These are phyloP conservation scores for Marmota monax DNA, from an alignment of 2,113 vertebrate species.

Conservation along the genomic window DNA sequence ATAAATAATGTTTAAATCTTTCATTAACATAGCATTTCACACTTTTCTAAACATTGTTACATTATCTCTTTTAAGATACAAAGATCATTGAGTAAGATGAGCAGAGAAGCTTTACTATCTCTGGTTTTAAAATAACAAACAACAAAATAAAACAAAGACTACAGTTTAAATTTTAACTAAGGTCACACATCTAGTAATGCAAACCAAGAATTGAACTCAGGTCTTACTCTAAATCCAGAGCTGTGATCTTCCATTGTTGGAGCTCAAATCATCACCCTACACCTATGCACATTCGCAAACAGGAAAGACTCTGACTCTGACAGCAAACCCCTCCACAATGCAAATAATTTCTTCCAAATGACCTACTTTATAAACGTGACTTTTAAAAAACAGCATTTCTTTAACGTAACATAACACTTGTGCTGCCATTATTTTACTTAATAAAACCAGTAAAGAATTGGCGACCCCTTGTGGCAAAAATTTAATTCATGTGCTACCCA, in stretches of 20 bases:
- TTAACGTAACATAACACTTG: neutral
- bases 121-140: neutral
- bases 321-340: neutral
- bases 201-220: neutral
- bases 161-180: neutral
- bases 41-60: neutral
- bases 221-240: neutral
- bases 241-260: neutral
- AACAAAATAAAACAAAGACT: neutral
- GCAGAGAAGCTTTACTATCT: neutral
- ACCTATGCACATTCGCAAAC: neutral
- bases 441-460: constrained; percentile 15
- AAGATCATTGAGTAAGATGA: neutral
- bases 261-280: neutral
- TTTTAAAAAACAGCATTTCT: neutral
- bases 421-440: neutral
- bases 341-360: neutral
- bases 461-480: constrained; percentile 72
- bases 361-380: neutral
- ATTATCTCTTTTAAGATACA: neutral
- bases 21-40: neutral
- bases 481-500: neutral
- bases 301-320: neutral
- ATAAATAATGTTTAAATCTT: neutral
- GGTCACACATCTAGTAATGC: neutral